phyloP scores from a whole-genome alignment of 2,797 vertebrate species.

The Ctenopoma multispine region DNA sequence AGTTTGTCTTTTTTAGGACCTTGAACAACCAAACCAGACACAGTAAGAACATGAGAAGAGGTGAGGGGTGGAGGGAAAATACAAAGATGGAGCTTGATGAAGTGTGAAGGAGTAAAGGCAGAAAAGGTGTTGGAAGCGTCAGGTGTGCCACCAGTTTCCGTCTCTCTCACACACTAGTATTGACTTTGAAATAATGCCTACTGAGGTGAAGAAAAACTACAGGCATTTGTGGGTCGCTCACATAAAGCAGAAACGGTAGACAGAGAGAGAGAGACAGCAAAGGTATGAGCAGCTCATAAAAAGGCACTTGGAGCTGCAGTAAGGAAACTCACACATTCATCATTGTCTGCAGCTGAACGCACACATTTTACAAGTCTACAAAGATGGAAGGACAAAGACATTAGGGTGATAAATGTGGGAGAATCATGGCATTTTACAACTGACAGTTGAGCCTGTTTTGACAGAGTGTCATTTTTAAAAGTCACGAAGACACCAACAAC shows the following conservation, averaged over 20 bases:
- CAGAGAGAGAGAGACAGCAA: constrained; percentile 21
- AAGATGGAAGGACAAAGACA: constrained; percentile 9
- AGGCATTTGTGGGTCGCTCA: constrained; percentile 34
- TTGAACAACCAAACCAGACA: constrained; percentile 37
- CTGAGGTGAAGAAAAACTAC: constrained; percentile 7
- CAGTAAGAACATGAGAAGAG: constrained; percentile 8
- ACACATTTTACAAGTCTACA: constrained; percentile 19
- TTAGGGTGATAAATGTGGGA: constrained; percentile 21
- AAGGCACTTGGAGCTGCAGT: constrained; percentile 51
- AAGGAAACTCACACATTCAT: constrained; percentile 24
- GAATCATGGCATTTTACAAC: constrained; percentile 10
- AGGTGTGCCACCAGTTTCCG: constrained; percentile 47
- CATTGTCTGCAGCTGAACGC: constrained; percentile 34
- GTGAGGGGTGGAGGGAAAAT: constrained; percentile 10
- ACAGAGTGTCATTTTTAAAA: not conserved
- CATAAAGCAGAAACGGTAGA: constrained; percentile 42
- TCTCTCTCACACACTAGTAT: constrained; percentile 13
- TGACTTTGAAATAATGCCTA: constrained; percentile 9
- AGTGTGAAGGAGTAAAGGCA: constrained; percentile 15
- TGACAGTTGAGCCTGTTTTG: not conserved
- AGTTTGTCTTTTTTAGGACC: constrained; percentile 59
- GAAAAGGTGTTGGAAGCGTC: constrained; percentile 39
- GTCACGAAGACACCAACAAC: not conserved
- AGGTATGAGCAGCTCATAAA: constrained; percentile 63
- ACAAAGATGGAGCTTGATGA: constrained; percentile 29